A percentile compares a stretch with the other conserved stretches of the same genome.
phyloP scores from a whole-genome alignment of 2,113 vertebrate genomes.

The Erpornis zantholeuca region DNA sequence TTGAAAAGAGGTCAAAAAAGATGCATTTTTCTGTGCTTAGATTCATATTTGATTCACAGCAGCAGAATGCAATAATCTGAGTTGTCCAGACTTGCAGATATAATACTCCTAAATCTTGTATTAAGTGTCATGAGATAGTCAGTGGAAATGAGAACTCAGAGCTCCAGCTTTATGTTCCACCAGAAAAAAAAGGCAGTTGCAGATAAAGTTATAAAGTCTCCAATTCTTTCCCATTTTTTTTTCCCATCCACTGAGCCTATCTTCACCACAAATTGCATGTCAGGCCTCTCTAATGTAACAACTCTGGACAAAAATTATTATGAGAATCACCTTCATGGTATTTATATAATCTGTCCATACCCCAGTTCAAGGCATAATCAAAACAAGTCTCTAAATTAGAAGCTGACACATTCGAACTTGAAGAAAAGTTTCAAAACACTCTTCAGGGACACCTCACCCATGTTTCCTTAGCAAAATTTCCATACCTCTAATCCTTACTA shows the following conservation, averaged over 20 bases:
- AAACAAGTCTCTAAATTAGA: conserved; percentile 11
- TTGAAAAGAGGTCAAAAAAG: conserved; percentile 25
- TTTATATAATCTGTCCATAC: neutral
- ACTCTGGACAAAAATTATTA: neutral
- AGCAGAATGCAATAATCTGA: conserved; percentile 35
- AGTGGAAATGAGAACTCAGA: conserved; percentile 31
- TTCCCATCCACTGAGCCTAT: neutral
- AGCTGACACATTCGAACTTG: neutral
- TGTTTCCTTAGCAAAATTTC: conserved; percentile 15
- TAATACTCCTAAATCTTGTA: conserved; percentile 59
- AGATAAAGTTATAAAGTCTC: conserved; percentile 22
- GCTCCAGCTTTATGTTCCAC: neutral
- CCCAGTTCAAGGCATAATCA: neutral
- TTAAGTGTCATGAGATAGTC: conserved; percentile 46
- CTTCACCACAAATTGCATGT: neutral
- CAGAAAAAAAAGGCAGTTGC: conserved; percentile 30
- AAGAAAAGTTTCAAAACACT: conserved; percentile 28
- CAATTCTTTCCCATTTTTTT: neutral
- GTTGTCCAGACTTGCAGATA: conserved; percentile 40
- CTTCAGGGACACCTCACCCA: conserved; percentile 20
- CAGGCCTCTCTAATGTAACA: neutral
- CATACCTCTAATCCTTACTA: neutral
- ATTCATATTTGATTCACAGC: conserved; percentile 37
- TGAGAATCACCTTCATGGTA: neutral
- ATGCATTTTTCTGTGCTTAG: conserved; percentile 51